Evolutionary conservation across 2,888 invertebrate species (phyloP).

Genomic region (Agonum fuliginosum): DNA sequence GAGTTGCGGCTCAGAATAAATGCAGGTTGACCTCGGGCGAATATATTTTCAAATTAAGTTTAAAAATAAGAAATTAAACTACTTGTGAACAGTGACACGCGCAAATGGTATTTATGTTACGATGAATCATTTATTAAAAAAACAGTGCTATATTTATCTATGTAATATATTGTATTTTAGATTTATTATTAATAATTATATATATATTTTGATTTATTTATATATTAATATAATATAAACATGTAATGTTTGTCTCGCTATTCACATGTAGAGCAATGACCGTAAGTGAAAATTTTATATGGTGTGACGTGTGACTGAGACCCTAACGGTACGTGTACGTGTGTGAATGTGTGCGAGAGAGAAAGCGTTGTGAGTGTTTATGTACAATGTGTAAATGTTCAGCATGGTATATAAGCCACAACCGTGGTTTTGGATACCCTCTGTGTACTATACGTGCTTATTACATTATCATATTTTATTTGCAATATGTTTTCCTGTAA

Average conservation of each 20-base stretch:
- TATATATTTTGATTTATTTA: slow-evolving; percentile 55
- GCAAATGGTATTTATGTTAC: slow-evolving; percentile 54
- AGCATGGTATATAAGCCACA: slow-evolving; percentile 26
- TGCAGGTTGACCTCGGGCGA: slow-evolving; percentile 40
- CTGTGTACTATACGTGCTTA: slow-evolving; percentile 46
- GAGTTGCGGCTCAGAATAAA: slow-evolving; percentile 54
- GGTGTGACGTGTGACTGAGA: slow-evolving; percentile 32
- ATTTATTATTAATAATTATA: slow-evolving; percentile 49
- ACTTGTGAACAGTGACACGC: slow-evolving; percentile 58
- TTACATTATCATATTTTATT: slow-evolving; percentile 53
- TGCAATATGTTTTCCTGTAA: slow-evolving; percentile 57
- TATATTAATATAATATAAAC: slow-evolving; percentile 56
- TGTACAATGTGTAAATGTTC: slow-evolving; percentile 28
- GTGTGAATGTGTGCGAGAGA: slow-evolving; percentile 46
- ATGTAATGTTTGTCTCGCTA: slow-evolving; percentile 57
- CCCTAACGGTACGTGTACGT: slow-evolving; percentile 47
- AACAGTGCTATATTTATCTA: slow-evolving; percentile 59
- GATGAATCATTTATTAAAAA: slow-evolving; percentile 46
- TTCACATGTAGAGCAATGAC: slow-evolving; percentile 56
- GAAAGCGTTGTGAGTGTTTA: slow-evolving; percentile 26
- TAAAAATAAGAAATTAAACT: slow-evolving; percentile 56
- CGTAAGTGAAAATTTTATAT: slow-evolving; percentile 50
- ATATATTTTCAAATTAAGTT: slow-evolving; percentile 54
- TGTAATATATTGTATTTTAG: slow-evolving; percentile 60
- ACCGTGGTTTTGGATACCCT: slow-evolving; percentile 37